Conservation (phyloP, 2,113 vertebrate genomes). For the Xiphophorus maculatus region DNA sequence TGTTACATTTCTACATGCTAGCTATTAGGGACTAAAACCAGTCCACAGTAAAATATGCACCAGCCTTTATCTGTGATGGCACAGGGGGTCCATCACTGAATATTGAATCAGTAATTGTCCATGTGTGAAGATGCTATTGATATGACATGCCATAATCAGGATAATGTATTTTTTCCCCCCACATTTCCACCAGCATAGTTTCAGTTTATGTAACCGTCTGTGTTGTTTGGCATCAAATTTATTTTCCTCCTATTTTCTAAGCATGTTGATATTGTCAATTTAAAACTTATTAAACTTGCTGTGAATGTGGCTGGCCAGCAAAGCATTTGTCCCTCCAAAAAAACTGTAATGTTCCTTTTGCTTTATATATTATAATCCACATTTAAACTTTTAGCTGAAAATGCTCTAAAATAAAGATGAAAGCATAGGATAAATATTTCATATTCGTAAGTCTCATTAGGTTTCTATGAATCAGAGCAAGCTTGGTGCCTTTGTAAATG, state of each 20-base stretch:
- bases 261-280: no score
- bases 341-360: not conserved
- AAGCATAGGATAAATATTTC: not conserved
- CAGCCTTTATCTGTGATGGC: not conserved
- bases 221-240: not conserved
- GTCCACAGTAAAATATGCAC: not conserved
- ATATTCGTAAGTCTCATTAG: not conserved
- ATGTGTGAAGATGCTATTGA: not conserved
- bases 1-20: not conserved
- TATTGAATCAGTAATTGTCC: not conserved
- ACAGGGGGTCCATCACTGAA: not conserved
- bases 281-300: no score
- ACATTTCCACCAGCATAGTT: not conserved
- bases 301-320: not conserved
- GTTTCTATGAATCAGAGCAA: not conserved
- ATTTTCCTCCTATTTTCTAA: not conserved
- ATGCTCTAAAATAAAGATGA: not conserved
- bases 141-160: not conserved
- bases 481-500: slow-evolving; percentile 13
- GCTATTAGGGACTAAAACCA: not conserved
- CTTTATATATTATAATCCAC: not conserved
- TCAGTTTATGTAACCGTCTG: not conserved
- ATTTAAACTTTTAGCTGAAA: not conserved
- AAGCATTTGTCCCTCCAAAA: not conserved
- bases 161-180: not conserved